These are phyloP conservation scores for Dermatemys mawii DNA, from an alignment of 2,113 vertebrate genomes.

Conservation along the genomic window DNA sequence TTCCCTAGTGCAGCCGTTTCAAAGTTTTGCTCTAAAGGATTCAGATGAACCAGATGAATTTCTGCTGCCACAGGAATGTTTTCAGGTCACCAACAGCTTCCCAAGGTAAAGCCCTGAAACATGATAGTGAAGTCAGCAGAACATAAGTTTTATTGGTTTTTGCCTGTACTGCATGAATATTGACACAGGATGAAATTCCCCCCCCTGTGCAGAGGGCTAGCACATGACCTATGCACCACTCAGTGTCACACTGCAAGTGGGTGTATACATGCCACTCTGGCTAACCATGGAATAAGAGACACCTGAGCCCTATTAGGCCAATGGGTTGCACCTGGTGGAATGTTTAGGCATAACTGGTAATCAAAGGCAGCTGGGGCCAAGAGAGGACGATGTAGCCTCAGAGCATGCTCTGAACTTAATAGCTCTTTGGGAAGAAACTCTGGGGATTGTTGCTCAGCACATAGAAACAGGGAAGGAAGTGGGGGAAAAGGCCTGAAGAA, in stretches of 20 bases:
- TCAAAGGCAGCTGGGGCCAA: background rate
- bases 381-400: background rate
- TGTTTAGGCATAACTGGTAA: background rate
- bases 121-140: background rate
- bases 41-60: accelerated
- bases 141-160: constrained; percentile 41
- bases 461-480: background rate
- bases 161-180: constrained; percentile 41
- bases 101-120: background rate
- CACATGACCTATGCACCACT: background rate
- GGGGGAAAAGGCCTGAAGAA: background rate
- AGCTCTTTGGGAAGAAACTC: background rate
- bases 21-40: background rate
- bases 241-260: accelerated
- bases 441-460: background rate
- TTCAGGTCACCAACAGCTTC: background rate
- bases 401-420: background rate
- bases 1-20: background rate
- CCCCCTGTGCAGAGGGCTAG: constrained; percentile 22
- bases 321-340: background rate
- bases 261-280: background rate
- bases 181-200: constrained; percentile 5
- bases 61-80: background rate
- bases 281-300: background rate
- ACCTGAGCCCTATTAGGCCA: background rate